Evolutionary conservation across 2,113 vertebrate species (phyloP), one percentile per base, ranked within the genome.

Genomic region (Trinectes maculatus): DNA sequence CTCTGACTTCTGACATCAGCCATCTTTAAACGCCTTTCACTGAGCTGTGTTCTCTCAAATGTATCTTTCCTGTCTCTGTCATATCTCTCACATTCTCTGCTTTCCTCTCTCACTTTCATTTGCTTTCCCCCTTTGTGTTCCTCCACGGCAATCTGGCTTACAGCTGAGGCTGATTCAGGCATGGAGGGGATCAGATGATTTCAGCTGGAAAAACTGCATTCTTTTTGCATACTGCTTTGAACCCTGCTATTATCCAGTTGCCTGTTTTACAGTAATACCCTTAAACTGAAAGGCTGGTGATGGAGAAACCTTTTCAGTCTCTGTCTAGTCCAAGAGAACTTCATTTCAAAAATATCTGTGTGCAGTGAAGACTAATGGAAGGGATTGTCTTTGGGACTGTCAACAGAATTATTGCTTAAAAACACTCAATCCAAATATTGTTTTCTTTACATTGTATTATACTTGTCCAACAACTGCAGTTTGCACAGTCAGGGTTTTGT

Each of bases 111-210:
- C 37, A 46, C 56, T 83, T 73, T 76, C 81, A 71, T 71, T 86
- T 83, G 62, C 81, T 22, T 83, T 71, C 56, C 58, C 62, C 83
- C 79, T 83, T 80, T 85, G 73, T 85, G 77, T 77, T 71, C 69
- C 78, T 82, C 56, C 68, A 79, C 76, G 76, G 77, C 57, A 42
- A 89, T 87, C 85, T 86, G 86, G 84, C 81, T 91, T 89, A 88
- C 83, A 89, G 85, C 83, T 79, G 85, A 89, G 75, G 77, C 86
- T 65, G 79, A 90, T 91, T 91, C 86, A 80, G 77, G 80, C 79
- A 85, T 77, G 79, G 65, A 86, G 80, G 46, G 88, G 88, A 89
- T 92, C 86, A 76, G 86, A 88, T 91, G 85, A 89, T 91, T 92
- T 87, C 85, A 82, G 82, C 81, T 82, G 84, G 84, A 90, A 87